Evolutionary conservation across 2,113 vertebrate genomes (phyloP), one percentile per base, ranked within the genome.

Genomic region (Heterocephalus glaber): DNA sequence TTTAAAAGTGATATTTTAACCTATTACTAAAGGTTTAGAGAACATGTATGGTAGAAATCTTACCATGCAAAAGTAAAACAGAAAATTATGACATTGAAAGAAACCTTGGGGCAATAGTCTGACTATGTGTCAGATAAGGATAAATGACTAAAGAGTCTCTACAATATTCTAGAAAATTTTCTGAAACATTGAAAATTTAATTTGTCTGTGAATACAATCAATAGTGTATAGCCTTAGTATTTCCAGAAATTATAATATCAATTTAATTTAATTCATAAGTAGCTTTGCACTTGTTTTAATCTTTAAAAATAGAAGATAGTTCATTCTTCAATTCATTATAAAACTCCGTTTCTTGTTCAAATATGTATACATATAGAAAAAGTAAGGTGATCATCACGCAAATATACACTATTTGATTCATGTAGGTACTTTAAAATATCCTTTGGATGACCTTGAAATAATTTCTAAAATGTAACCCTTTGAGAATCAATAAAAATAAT

Each of bases 341-440:
- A 3, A 52, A 61, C 74, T 2, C 9, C 0, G 84, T 85, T 80
- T 61, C 33, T 33, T 87, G 19, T 54, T 84, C 56, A 56, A 65
- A 56, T 41, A 52, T 70, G 7, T 0, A 33, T 6, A 26, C 1
- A 66, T 61, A 54, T 1, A 87, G 4, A 9, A 90, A 30, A 63
- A 68, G 3, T 17, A 80, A 4, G 2, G 10, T 58, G 13, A 24
- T 11, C 61, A 3, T 0, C 3, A 26, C 17, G 1, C 12, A 16
- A 0, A 9, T 10, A 19, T 49, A 6, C 26, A 16, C 14, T 11
- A 35, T 44, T 26, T 86, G 16, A 83, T 4, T 54, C 12, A 52
- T 19, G 10, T 8, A 19, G 4, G 52, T 3, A 91, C 1, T 28
- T 52, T 60, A 54, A 44, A 76, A 91, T 44, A 86, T 49, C 33